Evolutionary conservation across 2,888 invertebrate genomes (phyloP).

Genomic region (Sicus ferrugineus): DNA sequence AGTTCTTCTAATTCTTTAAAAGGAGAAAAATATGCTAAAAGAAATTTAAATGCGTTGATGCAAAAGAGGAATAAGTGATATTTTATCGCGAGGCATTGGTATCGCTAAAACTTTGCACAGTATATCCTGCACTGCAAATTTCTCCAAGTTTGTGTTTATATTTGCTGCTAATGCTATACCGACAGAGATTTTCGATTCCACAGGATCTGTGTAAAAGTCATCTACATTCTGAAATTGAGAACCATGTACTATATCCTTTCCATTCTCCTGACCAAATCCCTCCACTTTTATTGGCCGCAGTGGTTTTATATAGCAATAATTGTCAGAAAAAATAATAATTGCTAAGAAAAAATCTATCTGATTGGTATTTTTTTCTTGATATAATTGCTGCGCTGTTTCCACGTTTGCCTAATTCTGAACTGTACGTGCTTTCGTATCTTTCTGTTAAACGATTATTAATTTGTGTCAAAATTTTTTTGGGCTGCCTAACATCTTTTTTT

Average conservation of each 20-base stretch:
- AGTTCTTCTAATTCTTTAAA: background rate
- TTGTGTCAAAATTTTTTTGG: conserved; percentile 7
- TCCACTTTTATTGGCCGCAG: background rate
- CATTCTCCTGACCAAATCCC: background rate
- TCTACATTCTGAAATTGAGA: background rate
- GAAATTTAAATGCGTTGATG: background rate
- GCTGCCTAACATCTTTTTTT: conserved; percentile 1
- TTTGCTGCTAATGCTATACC: background rate
- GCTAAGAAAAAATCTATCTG: too few species aligned
- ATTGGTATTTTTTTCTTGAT: too few species aligned
- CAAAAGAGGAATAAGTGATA: background rate
- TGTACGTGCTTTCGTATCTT: background rate
- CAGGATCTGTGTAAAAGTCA: background rate
- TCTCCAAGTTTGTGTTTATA: background rate
- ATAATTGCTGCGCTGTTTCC: background rate
- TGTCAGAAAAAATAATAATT: background rate
- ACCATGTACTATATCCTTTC: background rate
- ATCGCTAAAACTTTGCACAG: background rate
- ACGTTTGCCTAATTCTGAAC: background rate
- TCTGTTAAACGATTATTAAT: background rate
- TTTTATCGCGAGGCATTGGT: background rate
- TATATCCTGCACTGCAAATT: background rate
- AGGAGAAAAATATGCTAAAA: background rate
- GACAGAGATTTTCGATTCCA: background rate
- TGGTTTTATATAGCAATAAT: background rate